Evolutionary conservation across 2,888 invertebrate genomes (phyloP).

Genomic region (Phalera bucephala): DNA sequence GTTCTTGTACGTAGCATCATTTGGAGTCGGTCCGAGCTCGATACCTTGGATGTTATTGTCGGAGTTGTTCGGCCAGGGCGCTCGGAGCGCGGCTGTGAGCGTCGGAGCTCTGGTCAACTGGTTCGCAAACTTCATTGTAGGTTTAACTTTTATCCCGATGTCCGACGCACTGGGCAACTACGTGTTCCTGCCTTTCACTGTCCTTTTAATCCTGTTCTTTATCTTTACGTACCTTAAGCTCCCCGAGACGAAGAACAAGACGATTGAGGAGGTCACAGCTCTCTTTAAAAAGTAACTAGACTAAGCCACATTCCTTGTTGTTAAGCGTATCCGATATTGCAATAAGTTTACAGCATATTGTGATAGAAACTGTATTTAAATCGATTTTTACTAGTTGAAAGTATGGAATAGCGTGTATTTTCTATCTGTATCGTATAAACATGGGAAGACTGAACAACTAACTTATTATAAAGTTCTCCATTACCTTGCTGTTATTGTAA

Average conservation of each 20-base stretch:
- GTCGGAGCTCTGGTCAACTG: conserved; percentile 77
- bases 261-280: conserved; percentile 77
- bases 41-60: conserved; percentile 81
- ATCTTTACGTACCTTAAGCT: conserved; percentile 72
- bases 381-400: conserved; percentile 23
- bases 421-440: conserved; percentile 45
- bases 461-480: conserved; percentile 37
- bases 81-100: conserved; percentile 75
- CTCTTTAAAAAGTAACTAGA: conserved; percentile 66
- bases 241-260: conserved; percentile 78
- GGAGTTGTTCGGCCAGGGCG: conserved; percentile 75
- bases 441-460: conserved; percentile 65
- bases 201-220: conserved; percentile 70
- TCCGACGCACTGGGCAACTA: conserved; percentile 58
- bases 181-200: conserved; percentile 74
- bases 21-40: conserved; percentile 78
- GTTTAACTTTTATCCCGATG: conserved; percentile 69
- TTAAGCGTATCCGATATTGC: conserved; percentile 43
- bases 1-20: conserved; percentile 74
- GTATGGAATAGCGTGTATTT: conserved; percentile 22
- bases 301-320: conserved; percentile 51
- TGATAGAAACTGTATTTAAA: conserved; percentile 40
- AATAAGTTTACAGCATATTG: conserved; percentile 57
- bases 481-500: conserved; percentile 52
- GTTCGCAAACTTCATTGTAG: conserved; percentile 80